Conservation (phyloP, 1,140 invertebrate species). For the Drosophila asahinai region DNA sequence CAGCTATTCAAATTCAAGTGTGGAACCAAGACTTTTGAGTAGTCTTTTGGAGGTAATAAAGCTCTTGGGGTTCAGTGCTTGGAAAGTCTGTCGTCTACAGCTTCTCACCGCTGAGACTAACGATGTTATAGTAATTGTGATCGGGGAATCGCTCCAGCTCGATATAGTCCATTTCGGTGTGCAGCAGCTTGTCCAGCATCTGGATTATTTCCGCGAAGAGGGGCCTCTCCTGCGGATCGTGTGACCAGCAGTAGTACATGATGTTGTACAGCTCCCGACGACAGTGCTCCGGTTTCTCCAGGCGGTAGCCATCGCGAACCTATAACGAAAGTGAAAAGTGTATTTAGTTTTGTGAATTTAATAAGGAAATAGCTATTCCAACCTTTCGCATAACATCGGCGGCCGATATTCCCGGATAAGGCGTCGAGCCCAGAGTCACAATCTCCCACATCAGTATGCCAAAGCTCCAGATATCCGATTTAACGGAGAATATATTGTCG, state of each 20-base stretch:
- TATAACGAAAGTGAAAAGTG: conserved; percentile 68
- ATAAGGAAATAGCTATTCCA: not conserved
- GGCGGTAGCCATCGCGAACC: conserved; percentile 92
- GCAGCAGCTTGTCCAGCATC: conserved; percentile 92
- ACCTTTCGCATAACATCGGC: conserved; percentile 93
- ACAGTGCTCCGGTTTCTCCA: conserved; percentile 96
- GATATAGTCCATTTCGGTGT: conserved; percentile 96
- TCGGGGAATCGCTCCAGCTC: conserved; percentile 96
- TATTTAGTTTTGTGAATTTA: too few relatives aligned
- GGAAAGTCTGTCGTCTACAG: conserved; percentile 85
- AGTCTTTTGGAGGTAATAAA: conserved; percentile 51
- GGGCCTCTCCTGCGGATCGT: conserved; percentile 91
- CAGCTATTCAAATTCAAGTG: conserved; percentile 3
- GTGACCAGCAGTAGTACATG: conserved; percentile 97
- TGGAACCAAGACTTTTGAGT: conserved; percentile 20
- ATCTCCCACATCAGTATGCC: conserved; percentile 97
- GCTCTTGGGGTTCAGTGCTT: conserved; percentile 61
- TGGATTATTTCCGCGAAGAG: conserved; percentile 92
- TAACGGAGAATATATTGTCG: conserved; percentile 95
- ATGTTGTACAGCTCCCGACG: conserved; percentile 95
- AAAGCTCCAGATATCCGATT: conserved; percentile 97
- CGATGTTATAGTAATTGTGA: conserved; percentile 96
- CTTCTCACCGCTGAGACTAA: conserved; percentile 94
- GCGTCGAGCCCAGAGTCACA: conserved; percentile 95
- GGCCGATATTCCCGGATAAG: conserved; percentile 94